Base-by-base conservation (phyloP, 2,888 invertebrate genomes). In the Elaeidobius kamerunicus region DNA sequence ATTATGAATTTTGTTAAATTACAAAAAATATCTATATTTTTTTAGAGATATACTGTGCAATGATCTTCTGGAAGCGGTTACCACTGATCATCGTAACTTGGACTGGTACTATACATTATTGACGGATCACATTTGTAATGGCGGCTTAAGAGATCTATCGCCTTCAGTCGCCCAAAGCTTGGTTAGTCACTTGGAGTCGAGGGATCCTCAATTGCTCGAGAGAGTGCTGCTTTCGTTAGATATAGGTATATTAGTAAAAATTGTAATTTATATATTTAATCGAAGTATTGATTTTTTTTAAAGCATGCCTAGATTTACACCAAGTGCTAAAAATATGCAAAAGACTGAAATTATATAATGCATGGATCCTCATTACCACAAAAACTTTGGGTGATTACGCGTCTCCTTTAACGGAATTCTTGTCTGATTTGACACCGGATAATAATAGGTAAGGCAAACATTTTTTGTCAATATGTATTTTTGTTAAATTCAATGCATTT, bases 301-400 rank as follows among this genome's bases (percentile, higher is more conserved):
- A 14, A 56, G 56, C 79, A 40, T 86, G 85, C 57, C 73, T 91
- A 47, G 91, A 91, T 71, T 76, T 91, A 15, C 85, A 91, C 70
- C 87, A 88, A 72, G 67, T 63, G 77, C 81, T 73, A 74, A 71
- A 66, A 48, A 66, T 73, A 38, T 73, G 73, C 59, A 70, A 81
- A 71, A 75, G 76, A 48, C 76, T 82, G 63, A 77, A 78, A 19
- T 70, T 87, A 23, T 85, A 84, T 68, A 84, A 86, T 69, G 84
- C 84, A 23, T 81, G 85, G 68, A 77, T 88, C 57, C 85, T 88
- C 70, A 81, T 91, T 19, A 86, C 87, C 70, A 89, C 88, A 55
- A 80, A 82, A 65, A 90, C 86, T 7, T 79, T 91, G 67, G 74
- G 62, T 17, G 91, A 91, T 69, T 91, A 84, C 65, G 79, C 84